Evolutionary conservation across 2,888 invertebrate genomes (phyloP).

Genomic region (Nebria salina): DNA sequence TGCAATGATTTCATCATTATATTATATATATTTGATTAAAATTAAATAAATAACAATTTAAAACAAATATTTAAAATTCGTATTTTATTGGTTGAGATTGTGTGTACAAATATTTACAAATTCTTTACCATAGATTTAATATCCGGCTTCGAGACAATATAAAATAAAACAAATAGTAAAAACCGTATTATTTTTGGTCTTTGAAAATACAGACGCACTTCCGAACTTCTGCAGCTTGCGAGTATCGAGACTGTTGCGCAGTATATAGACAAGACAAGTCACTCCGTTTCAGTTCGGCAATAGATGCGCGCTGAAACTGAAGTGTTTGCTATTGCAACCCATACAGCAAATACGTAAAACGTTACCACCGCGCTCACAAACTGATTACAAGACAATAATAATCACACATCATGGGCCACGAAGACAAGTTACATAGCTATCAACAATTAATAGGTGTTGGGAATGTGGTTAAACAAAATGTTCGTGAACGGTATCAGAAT

Average conservation of each 20-base stretch:
- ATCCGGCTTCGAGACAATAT: too few relatives aligned
- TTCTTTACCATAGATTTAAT: too few relatives aligned
- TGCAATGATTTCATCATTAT: too few relatives aligned
- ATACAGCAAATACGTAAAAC: neutral
- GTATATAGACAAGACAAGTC: neutral
- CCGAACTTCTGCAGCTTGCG: neutral
- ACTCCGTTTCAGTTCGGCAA: neutral
- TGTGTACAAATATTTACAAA: too few relatives aligned
- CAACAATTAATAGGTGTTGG: constrained; percentile 28
- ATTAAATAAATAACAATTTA: too few relatives aligned
- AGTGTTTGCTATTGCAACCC: neutral
- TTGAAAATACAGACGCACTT: too few relatives aligned
- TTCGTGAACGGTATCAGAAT: constrained; percentile 29
- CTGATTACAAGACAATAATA: neutral
- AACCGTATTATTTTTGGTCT: too few relatives aligned
- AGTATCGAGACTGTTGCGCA: neutral
- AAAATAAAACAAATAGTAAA: too few relatives aligned
- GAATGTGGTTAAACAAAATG: constrained; percentile 31
- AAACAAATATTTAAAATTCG: too few relatives aligned
- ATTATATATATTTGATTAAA: too few relatives aligned
- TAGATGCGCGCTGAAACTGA: neutral
- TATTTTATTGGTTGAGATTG: too few relatives aligned
- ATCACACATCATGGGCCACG: neutral
- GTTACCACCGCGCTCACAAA: neutral
- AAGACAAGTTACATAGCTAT: constrained; percentile 34